Base-by-base conservation (phyloP, 2,113 vertebrate genomes). In the Paratilapia polleni region DNA sequence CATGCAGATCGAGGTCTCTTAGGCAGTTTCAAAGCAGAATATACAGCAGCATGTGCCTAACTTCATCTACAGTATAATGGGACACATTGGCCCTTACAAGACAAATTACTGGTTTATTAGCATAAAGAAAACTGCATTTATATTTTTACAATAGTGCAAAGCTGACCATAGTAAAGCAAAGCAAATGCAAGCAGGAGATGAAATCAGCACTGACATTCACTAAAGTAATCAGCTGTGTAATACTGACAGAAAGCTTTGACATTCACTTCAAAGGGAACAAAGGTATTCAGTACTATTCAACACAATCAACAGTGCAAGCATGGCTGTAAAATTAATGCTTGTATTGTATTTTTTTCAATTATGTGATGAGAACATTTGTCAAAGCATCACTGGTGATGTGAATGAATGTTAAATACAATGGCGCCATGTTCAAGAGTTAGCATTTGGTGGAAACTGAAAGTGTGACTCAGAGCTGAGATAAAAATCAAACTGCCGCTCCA, bases 1-100 rank as follows among this genome's bases (percentile, higher is more conserved):
- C 95, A 95, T 95, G 95, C 95, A 94, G 80, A 89, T 36, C n/a
- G 38, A 64, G 22, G 73, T 83, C 64, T 90, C 58, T 41, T 24
- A 87, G 80, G 88, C 83, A 75, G 80, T 73, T 81, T 90, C 38
- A 63, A 94, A 92, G 92, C 95, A 86, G 68, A 89, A 94, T 92
- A 54, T 93, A 93, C 91, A 95, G 92, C 93, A 88, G 89, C 87
- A n/a, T 81, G 63, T 82, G 77, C 24, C 75, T 87, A 88, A 90
- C 34, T 43, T 90, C 84, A 80, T 91, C 87, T 92, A 91, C 76
- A 88, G 82, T 78, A 86, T 81, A 56, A 13, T 64, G 17, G 54
- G 74, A 57, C 63, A 43, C 28, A 2, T 9, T 10, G 56, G 52
- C 49, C 80, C 73, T 36, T 36, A 54, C 20, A 89, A 43, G 64